Evolutionary conservation across 2,797 vertebrate genomes (phyloP), one percentile per base, ranked within the genome.

Genomic region (Rhinophrynus dorsalis): DNA sequence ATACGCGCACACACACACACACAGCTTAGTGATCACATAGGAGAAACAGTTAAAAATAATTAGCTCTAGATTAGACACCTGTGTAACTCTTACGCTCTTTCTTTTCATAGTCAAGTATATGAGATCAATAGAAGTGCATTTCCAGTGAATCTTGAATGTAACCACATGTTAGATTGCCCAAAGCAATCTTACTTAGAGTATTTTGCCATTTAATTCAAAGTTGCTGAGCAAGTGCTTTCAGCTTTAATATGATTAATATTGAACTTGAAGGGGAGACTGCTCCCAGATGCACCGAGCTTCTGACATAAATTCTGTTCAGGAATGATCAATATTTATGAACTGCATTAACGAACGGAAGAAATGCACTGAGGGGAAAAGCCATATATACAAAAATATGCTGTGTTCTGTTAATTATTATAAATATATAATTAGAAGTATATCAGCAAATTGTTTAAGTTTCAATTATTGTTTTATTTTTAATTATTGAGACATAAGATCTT

Each of bases 281-380:
- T 73, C 70, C 70, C 70, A 73, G 70, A 66, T 73, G 62, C 62
- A 54, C 47, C 29, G 62, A 52, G 62, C 21, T 30, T 45, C 47
- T 60, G 70, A 73, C 70, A 73, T 73, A 73, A 73, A 73, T 73
- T 73, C 62, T 73, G 62, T 60, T 73, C 70, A 66, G 62, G 70
- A 73, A 67, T 50, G 55, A 73, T 73, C 70, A 73, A 73, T 73
- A 73, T 73, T 73, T 73, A 73, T 73, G 70, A 73, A 73, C 67
- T 73, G 70, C 47, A 73, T 73, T 73, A 73, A 73, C 60, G 59
- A 62, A 60, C 60, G 47, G 24, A 59, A 44, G 56, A 67, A 73
- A 56, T 45, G 47, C 56, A 67, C 55, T 18, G 37, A 44, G 23
- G 62, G 55, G 55, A 60, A 67, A 65, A 73, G 48, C 21, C 26